Percentiles rank a stretch among this genome's conserved stretches.
These are phyloP conservation scores for Denticeps clupeoides DNA, from an alignment of 2,797 vertebrate genomes.

Conservation along the genomic window DNA sequence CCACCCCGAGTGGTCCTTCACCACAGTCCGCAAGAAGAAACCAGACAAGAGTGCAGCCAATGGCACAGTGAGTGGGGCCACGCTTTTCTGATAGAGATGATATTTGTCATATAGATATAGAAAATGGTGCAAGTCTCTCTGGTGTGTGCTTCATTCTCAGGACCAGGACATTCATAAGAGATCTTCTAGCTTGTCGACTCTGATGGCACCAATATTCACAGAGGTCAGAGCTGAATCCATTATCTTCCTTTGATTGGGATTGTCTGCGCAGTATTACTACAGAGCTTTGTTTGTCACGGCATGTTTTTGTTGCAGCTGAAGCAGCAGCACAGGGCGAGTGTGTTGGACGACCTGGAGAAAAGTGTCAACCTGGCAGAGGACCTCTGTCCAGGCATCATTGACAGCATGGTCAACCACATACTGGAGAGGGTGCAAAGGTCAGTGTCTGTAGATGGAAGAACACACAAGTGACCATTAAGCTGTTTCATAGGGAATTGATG, in stretches of 20 bases:
- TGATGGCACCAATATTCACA: constrained; percentile 70
- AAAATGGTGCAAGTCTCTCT: neutral
- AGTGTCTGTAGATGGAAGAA: neutral
- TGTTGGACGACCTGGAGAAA: constrained; percentile 74
- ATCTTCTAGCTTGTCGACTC: constrained; percentile 61
- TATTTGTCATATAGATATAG: neutral
- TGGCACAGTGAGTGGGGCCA: constrained; percentile 36
- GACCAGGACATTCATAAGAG: constrained; percentile 71
- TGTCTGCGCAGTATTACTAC: no score
- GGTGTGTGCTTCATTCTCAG: constrained; percentile 29
- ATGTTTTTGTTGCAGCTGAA: constrained; percentile 52
- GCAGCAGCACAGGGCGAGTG: constrained; percentile 66
- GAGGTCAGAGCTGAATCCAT: constrained; percentile 63
- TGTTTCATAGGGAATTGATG: neutral
- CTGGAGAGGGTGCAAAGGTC: constrained; percentile 77
- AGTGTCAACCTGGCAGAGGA: constrained; percentile 70
- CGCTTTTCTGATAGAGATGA: neutral
- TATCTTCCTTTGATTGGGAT: no score
- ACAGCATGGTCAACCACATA: constrained; percentile 78
- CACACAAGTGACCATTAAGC: neutral
- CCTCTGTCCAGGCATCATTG: constrained; percentile 71
- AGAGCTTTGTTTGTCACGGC: no score
- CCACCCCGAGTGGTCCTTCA: constrained; percentile 73
- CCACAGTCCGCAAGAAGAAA: constrained; percentile 71
- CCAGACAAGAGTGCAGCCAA: constrained; percentile 70